Conservation (phyloP, 2,113 vertebrate genomes). For the Crotalus tigris region DNA sequence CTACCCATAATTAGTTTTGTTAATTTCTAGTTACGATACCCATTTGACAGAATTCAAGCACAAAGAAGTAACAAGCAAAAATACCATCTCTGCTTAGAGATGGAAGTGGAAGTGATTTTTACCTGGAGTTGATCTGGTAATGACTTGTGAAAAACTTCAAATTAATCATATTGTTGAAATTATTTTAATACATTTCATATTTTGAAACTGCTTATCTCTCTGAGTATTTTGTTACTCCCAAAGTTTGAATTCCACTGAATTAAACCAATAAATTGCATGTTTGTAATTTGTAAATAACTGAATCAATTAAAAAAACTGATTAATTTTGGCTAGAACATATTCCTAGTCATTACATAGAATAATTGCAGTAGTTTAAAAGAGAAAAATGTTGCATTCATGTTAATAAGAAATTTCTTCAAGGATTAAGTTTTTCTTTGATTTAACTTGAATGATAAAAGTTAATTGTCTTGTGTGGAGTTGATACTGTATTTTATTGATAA, state of each 20-base stretch:
- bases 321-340: neutral
- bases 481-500: neutral
- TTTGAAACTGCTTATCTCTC: neutral
- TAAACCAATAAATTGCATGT: neutral
- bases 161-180: neutral
- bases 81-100: neutral
- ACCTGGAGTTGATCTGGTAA: neutral
- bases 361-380: neutral
- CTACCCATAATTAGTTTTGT: neutral
- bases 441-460: neutral
- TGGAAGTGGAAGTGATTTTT: neutral
- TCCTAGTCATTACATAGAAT: neutral
- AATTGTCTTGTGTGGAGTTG: conserved; percentile 20
- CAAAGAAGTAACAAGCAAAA: neutral
- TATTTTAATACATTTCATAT: neutral
- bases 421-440: neutral
- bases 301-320: neutral
- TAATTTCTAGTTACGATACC: neutral
- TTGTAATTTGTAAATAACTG: neutral
- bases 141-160: neutral
- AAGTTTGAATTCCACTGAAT: neutral
- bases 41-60: neutral
- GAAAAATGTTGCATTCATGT: neutral
- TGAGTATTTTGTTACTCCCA: neutral
- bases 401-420: neutral